These are phyloP conservation scores for Drosophila pandora DNA, from an alignment of 1,140 invertebrate genomes.

Conservation along the genomic window DNA sequence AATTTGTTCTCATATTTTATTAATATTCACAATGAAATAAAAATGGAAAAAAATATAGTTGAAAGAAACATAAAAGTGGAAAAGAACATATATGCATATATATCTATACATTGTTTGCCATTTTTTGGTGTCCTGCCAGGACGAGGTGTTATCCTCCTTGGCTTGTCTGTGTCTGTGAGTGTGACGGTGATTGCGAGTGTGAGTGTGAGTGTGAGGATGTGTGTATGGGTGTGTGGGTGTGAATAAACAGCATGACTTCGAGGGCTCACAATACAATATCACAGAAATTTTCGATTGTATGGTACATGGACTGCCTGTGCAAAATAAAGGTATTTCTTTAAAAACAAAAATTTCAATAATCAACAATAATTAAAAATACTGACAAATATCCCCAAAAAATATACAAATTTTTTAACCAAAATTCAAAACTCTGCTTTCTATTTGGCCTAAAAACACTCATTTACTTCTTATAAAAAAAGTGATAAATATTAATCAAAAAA, in stretches of 20 bases:
- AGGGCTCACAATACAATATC: conserved; percentile 29
- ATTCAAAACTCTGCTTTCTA: background rate
- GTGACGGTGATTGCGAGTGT: conserved; percentile 31
- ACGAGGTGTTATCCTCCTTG: conserved; percentile 1
- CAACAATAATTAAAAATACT: background rate
- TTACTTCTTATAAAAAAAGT: background rate
- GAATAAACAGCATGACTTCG: conserved; percentile 46
- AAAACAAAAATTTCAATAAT: conserved; percentile 4
- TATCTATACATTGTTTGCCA: conserved; percentile 43
- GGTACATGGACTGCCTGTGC: conserved; percentile 39
- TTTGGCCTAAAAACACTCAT: background rate
- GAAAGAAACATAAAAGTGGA: conserved; percentile 46
- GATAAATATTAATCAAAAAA: background rate
- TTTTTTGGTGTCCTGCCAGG: conserved; percentile 20
- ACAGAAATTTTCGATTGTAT: conserved; percentile 29
- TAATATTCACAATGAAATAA: conserved; percentile 40
- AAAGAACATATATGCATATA: conserved; percentile 49
- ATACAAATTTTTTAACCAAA: too few relatives aligned
- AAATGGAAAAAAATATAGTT: conserved; percentile 10
- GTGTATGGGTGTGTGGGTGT: conserved; percentile 13
- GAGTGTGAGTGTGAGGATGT: conserved; percentile 21
- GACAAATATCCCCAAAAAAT: background rate
- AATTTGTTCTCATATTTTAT: conserved; percentile 33
- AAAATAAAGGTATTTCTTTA: background rate
- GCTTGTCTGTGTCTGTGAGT: conserved; percentile 51